Conservation (phyloP, 2,113 vertebrate species). For the Odontophorus gujanensis region DNA sequence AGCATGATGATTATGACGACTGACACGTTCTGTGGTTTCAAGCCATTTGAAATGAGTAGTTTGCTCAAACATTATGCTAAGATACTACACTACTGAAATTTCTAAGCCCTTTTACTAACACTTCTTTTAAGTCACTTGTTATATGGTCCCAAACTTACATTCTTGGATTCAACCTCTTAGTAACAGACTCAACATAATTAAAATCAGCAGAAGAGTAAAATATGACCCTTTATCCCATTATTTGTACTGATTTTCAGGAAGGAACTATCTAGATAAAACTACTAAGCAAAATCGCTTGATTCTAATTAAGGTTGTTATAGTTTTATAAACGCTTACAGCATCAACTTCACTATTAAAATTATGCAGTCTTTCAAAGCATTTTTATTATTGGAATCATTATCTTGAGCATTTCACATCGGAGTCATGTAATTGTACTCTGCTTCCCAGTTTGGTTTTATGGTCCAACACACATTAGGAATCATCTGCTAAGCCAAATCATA, state of each 20-base stretch:
- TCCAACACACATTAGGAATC: neutral
- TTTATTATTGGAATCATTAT: neutral
- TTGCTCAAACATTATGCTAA: neutral
- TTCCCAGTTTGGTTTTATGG: neutral
- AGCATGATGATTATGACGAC: neutral
- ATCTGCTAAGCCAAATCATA: neutral
- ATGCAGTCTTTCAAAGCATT: neutral
- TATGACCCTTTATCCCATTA: neutral
- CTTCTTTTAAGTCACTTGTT: neutral
- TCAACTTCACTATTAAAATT: neutral
- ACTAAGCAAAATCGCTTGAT: neutral
- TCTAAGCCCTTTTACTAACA: neutral
- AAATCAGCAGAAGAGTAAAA: neutral
- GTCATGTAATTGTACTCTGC: neutral
- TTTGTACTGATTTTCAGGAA: neutral
- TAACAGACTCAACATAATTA: neutral
- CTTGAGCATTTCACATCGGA: neutral
- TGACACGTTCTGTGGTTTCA: neutral
- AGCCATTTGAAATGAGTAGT: neutral
- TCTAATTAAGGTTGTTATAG: neutral
- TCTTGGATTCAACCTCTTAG: neutral
- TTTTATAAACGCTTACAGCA: neutral
- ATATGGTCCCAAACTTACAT: neutral
- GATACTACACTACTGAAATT: neutral
- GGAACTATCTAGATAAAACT: neutral